phyloP scores from a whole-genome alignment of 2,113 vertebrate genomes.

The Crotalus tigris region DNA sequence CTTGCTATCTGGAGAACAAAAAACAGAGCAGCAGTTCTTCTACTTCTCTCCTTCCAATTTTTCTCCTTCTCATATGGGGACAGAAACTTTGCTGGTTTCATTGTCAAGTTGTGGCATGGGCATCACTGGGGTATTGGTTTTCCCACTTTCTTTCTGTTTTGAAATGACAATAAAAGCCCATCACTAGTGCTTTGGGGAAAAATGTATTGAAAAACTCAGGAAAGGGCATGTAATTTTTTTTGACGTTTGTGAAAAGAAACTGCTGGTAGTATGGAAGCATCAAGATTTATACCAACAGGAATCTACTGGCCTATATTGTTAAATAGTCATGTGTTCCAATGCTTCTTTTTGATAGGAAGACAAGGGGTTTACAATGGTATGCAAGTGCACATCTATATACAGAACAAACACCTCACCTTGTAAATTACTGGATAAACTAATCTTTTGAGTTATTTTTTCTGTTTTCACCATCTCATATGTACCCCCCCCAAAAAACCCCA shows the following conservation, averaged over 20 bases:
- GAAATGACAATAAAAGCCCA: neutral
- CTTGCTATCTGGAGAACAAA: neutral
- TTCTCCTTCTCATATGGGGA: neutral
- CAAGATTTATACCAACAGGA: neutral
- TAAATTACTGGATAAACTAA: neutral
- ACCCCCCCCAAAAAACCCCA: neutral
- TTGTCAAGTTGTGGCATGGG: neutral
- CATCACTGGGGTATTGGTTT: neutral
- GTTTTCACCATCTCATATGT: neutral
- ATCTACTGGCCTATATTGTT: neutral
- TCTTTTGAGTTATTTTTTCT: neutral
- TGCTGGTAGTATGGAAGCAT: neutral
- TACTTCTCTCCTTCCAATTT: neutral
- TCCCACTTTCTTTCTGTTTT: neutral
- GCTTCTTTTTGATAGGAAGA: neutral
- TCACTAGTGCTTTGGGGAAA: neutral
- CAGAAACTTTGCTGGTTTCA: neutral
- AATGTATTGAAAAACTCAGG: neutral
- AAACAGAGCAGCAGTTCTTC: neutral
- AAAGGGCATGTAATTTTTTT: neutral
- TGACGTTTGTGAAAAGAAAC: neutral
- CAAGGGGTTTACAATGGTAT: neutral
- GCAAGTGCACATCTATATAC: neutral
- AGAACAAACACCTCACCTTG: neutral
- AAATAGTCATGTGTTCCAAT: neutral